Conservation (phyloP, 2,113 vertebrate genomes). For the Cygnus atratus region DNA sequence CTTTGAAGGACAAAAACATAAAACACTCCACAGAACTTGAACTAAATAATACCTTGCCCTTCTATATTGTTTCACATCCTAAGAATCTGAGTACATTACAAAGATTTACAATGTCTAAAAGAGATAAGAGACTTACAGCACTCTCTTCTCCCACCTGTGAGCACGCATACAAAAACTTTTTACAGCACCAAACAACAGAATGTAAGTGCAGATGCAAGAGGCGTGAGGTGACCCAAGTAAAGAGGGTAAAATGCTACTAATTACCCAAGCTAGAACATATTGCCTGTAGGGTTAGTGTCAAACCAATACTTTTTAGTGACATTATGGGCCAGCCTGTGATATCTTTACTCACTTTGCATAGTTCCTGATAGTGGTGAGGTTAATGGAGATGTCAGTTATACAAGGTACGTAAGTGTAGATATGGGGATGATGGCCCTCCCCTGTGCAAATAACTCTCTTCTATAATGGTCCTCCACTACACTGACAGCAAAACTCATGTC, state of each 20-base stretch:
- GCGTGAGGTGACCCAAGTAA: background rate
- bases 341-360: background rate
- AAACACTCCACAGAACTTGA: slow-evolving; percentile 3
- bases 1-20: slow-evolving; percentile 32
- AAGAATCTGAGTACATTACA: slow-evolving; percentile 1
- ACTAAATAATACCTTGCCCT: slow-evolving; percentile 30
- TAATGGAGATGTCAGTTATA: background rate
- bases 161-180: background rate
- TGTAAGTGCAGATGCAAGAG: background rate
- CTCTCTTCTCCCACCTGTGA: background rate
- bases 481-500: background rate
- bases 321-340: background rate
- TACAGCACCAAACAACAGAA: background rate
- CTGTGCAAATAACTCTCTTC: too few species aligned
- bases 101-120: slow-evolving; percentile 32
- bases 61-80: background rate
- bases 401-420: background rate
- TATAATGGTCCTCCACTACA: background rate
- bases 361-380: background rate
- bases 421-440: background rate
- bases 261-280: background rate
- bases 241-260: background rate
- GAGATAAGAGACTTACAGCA: background rate
- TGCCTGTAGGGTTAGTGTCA: background rate
- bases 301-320: background rate